phyloP scores from a whole-genome alignment of 2,888 invertebrate genomes.

The Spisula solida region DNA sequence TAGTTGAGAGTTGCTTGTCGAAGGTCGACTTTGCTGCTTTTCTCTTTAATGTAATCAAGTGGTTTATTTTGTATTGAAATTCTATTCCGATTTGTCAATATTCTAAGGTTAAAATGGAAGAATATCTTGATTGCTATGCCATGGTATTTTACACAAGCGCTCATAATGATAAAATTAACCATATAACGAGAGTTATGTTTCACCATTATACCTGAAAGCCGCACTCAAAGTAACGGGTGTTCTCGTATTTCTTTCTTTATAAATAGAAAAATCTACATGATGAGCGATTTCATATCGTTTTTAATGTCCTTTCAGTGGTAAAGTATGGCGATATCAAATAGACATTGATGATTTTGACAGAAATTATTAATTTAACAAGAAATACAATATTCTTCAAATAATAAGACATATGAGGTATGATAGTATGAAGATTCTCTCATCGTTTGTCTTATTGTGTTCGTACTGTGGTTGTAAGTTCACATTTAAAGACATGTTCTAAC shows the following conservation, averaged over 20 bases:
- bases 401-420: not conserved
- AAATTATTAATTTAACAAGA: not conserved
- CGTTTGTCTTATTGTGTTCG: no score
- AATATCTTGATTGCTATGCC: conserved; percentile 31
- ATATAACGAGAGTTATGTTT: conserved; percentile 52
- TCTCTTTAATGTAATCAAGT: not conserved
- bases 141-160: conserved; percentile 21
- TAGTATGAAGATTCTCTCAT: no score
- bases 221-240: conserved; percentile 25
- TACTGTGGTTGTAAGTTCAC: no score
- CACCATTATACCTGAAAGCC: conserved; percentile 23
- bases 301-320: not conserved
- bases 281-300: not conserved
- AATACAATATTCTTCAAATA: not conserved
- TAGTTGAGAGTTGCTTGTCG: no score
- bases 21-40: not conserved
- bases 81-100: conserved; percentile 19
- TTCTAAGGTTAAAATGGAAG: conserved; percentile 25
- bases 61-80: conserved; percentile 25
- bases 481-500: no score
- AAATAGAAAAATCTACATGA: not conserved
- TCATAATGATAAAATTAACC: conserved; percentile 46
- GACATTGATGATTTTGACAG: not conserved
- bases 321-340: conserved; percentile 1
- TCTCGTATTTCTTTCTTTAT: conserved; percentile 14